phyloP scores from a whole-genome alignment of 2,113 vertebrate species.

The Myotis lucifugus region DNA sequence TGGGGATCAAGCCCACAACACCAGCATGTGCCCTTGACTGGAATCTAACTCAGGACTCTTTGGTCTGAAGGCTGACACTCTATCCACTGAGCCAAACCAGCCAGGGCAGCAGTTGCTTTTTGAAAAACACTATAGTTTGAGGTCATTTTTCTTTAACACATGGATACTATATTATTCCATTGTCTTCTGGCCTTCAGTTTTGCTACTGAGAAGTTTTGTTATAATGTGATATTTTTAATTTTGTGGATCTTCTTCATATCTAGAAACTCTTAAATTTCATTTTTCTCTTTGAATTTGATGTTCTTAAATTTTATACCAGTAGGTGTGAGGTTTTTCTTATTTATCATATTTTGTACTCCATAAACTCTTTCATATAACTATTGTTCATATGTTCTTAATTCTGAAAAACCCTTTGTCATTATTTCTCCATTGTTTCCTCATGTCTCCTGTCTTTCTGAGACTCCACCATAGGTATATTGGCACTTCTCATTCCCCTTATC shows the following conservation, averaged over 20 bases:
- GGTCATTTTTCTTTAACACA: neutral
- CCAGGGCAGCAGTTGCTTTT: neutral
- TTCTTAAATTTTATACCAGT: neutral
- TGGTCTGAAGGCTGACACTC: no score
- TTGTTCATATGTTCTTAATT: neutral
- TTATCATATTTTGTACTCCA: neutral
- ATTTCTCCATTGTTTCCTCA: neutral
- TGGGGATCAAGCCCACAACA: no score
- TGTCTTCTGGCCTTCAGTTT: neutral
- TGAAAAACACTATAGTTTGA: neutral
- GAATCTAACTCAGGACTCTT: no score
- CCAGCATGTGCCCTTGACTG: no score
- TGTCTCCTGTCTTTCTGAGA: neutral
- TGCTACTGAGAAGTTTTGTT: neutral
- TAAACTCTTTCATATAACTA: neutral
- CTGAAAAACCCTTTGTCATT: neutral
- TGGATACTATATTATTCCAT: neutral
- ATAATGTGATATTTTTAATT: neutral
- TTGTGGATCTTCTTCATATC: neutral
- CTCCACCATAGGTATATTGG: neutral
- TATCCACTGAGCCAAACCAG: no score
- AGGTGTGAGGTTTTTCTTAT: neutral
- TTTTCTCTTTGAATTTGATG: neutral
- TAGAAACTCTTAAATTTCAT: neutral
- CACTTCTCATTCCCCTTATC: neutral